Conservation (phyloP, 2,888 invertebrate species). For the Drosophila diplacantha region DNA sequence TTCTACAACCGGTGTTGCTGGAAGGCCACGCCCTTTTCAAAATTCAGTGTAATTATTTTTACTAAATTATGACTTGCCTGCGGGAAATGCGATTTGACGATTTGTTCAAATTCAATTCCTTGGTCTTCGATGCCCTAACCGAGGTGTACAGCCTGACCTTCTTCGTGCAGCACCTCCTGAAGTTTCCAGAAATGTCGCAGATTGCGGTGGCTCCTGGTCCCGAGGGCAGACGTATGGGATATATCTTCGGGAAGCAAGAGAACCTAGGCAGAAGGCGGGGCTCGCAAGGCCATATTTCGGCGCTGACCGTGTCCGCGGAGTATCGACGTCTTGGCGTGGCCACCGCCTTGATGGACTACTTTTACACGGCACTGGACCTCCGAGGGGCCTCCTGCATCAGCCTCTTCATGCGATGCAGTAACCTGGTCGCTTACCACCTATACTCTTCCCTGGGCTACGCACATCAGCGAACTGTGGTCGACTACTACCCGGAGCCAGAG, state of each 20-base stretch:
- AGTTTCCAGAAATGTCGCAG: constrained; percentile 49
- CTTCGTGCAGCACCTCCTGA: constrained; percentile 45
- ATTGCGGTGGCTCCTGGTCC: constrained; percentile 39
- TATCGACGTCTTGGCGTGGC: constrained; percentile 58
- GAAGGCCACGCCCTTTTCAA: neutral
- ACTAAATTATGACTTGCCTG: constrained; percentile 42
- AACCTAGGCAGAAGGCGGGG: neutral
- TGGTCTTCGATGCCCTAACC: constrained; percentile 53
- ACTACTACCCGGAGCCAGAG: constrained; percentile 57
- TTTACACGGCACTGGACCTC: constrained; percentile 18
- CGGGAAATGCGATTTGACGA: constrained; percentile 52
- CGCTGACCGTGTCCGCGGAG: constrained; percentile 35
- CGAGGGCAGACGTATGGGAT: constrained; percentile 34
- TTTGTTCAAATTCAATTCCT: constrained; percentile 56
- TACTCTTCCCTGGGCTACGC: constrained; percentile 46
- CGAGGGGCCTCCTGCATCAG: constrained; percentile 43
- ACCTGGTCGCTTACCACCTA: constrained; percentile 36
- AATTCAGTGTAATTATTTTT: neutral
- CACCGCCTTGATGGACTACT: constrained; percentile 48
- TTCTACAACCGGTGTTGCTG: too few relatives aligned
- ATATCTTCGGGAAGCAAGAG: constrained; percentile 53
- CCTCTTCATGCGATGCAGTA: constrained; percentile 52
- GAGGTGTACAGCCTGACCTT: constrained; percentile 53
- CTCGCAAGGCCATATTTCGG: constrained; percentile 49
- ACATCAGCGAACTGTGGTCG: constrained; percentile 23